Base-by-base conservation (phyloP, 2,888 invertebrate genomes). In the Drosophila fulvimacula region DNA sequence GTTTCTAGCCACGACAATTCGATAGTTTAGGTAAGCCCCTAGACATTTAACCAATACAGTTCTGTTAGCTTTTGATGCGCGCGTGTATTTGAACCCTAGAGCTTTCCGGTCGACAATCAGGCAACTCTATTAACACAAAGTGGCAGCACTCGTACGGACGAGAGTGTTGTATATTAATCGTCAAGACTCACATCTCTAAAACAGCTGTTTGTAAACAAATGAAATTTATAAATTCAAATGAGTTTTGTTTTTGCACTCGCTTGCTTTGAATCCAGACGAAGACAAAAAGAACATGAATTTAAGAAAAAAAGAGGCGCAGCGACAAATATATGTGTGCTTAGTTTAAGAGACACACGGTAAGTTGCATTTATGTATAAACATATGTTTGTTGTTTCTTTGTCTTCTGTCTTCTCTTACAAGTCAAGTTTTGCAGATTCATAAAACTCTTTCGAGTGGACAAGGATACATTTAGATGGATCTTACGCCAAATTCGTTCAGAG, bases 121-220 rank as follows among this genome's bases (percentile, higher is more conserved):
- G 51, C 34, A 67, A 13, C 57, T 3, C 19, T 39, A 0, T 1
- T 1, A 19, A 17, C 6, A 11, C 3, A 13, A 7, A 32, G 6
- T 36, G 27, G 59, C 17, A 46, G 1, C 52, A 15, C n/a, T 2
- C 4, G 6, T 19, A 4, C 48, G n/a, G 10, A 13, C 7, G 6
- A 9, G 7, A 4, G 24, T 13, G 9, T 3, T 39, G 19, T 5
- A 15, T 39, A 19, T 21, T 21, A 21, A 53, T 34, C 34, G 56
- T 24, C 34, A 34, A 13, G 5, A 30, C 11, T 30, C 15, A 10
- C 27, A 64, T 64, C 34, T 42, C 36, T 21, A 49, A n/a, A 3
- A 13, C 48, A 62, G 46, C 60, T 64, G 24, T 1, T 34, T 34
- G 32, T n/a, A 21, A 48, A 27, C 48, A 34, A 61, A 30, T 15